phyloP scores from a whole-genome alignment of 1,140 invertebrate species.

The Solenopsis invicta region DNA sequence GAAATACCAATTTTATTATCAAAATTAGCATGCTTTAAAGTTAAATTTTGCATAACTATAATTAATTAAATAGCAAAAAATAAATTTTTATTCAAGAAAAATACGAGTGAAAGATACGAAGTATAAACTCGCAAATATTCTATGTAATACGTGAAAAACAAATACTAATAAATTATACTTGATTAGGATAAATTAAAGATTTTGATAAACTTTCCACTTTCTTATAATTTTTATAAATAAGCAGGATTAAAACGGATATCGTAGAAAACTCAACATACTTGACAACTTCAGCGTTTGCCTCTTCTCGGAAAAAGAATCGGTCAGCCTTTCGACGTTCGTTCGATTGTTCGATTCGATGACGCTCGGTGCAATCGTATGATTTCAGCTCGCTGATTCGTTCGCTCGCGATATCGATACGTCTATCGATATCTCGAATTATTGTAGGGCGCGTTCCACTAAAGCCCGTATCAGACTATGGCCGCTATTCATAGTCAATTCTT shows the following conservation, averaged over 20 bases:
- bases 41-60: not conserved
- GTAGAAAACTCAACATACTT: slow-evolving; percentile 36
- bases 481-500: too few species aligned
- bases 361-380: too few species aligned
- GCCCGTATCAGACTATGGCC: too few species aligned
- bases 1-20: not conserved
- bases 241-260: slow-evolving; percentile 68
- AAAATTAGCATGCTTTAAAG: not conserved
- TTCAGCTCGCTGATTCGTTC: too few species aligned
- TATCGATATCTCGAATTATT: too few species aligned
- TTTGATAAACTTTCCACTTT: slow-evolving; percentile 38
- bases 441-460: too few species aligned
- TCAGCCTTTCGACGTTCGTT: too few species aligned
- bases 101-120: not conserved
- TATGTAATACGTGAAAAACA: slow-evolving; percentile 17
- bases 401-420: too few species aligned
- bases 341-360: too few species aligned
- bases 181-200: not conserved
- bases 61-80: not conserved
- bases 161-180: slow-evolving; percentile 36
- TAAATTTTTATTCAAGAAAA: not conserved
- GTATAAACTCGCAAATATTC: not conserved
- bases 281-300: not conserved
- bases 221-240: not conserved
- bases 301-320: slow-evolving; percentile 63